These are phyloP conservation scores for Andrena hattorfiana DNA, from an alignment of 2,888 invertebrate genomes.

Conservation along the genomic window DNA sequence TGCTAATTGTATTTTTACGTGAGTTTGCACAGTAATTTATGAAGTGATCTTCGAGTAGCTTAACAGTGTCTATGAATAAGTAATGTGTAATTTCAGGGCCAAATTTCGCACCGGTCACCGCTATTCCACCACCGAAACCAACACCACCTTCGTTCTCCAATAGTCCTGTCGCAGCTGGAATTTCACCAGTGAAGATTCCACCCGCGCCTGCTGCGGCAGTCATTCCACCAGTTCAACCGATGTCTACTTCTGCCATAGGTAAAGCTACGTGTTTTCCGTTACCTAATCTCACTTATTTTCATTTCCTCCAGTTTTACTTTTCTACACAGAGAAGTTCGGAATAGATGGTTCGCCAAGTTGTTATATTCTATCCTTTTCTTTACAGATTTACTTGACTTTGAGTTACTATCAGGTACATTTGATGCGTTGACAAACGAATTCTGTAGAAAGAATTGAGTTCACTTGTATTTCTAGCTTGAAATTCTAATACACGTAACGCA, in stretches of 20 bases:
- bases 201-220: slow-evolving; percentile 59
- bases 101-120: slow-evolving; percentile 77
- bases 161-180: slow-evolving; percentile 79
- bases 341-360: not conserved
- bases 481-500: slow-evolving; percentile 5
- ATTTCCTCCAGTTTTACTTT: slow-evolving; percentile 14
- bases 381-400: slow-evolving; percentile 82
- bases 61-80: not conserved
- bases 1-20: slow-evolving; percentile 1
- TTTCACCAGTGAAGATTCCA: slow-evolving; percentile 71
- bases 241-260: slow-evolving; percentile 77
- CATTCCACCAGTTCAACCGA: slow-evolving; percentile 74
- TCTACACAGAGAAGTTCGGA: not conserved
- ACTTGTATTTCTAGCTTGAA: slow-evolving; percentile 11
- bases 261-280: slow-evolving; percentile 35
- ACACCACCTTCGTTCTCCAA: slow-evolving; percentile 86
- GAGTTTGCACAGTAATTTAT: not conserved
- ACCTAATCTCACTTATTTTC: slow-evolving; percentile 2
- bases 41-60: not conserved
- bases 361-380: slow-evolving; percentile 71
- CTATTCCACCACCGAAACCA: slow-evolving; percentile 83
- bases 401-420: slow-evolving; percentile 75
- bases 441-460: slow-evolving; percentile 27
- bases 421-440: slow-evolving; percentile 26
- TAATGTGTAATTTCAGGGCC: slow-evolving; percentile 72